A percentile compares a stretch with the other conserved stretches of the same genome.
phyloP scores from a whole-genome alignment of 2,888 invertebrate species.

The Andrena fulva region DNA sequence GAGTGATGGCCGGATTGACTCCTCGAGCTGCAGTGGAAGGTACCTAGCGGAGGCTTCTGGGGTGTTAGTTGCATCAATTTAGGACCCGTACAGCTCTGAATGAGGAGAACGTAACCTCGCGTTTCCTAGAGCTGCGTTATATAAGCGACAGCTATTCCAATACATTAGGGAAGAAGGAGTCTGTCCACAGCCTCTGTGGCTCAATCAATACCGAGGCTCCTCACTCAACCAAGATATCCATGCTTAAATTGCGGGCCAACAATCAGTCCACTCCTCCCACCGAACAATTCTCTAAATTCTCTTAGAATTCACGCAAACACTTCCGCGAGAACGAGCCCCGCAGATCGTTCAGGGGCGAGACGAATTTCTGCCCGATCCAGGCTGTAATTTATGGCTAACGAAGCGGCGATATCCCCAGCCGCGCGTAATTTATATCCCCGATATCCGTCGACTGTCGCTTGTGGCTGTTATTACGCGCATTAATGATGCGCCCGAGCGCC shows the following conservation, averaged over 20 bases:
- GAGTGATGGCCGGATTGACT: slow-evolving; percentile 27
- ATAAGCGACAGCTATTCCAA: too few species aligned
- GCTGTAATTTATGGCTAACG: slow-evolving; percentile 63
- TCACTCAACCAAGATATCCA: too few species aligned
- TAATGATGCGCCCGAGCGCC: slow-evolving; percentile 60
- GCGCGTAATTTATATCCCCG: slow-evolving; percentile 66
- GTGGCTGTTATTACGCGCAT: slow-evolving; percentile 70
- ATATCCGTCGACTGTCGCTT: slow-evolving; percentile 65
- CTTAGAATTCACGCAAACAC: not conserved
- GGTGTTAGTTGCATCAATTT: too few species aligned
- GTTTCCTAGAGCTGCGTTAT: too few species aligned
- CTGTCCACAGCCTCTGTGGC: too few species aligned
- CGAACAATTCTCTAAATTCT: too few species aligned
- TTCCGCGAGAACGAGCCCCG: not conserved
- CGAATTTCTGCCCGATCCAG: slow-evolving; percentile 40
- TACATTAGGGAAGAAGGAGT: not conserved
- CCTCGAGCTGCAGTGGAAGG: not conserved
- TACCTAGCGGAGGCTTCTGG: not conserved
- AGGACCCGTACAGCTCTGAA: too few species aligned
- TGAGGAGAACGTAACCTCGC: too few species aligned
- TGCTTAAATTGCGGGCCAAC: too few species aligned
- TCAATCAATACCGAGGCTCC: too few species aligned
- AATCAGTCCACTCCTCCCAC: too few species aligned
- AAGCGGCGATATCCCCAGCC: slow-evolving; percentile 65
- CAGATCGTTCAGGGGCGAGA: slow-evolving; percentile 14